These are phyloP conservation scores for Platypus cylindrus DNA, from an alignment of 2,888 invertebrate genomes.

Conservation along the genomic window DNA sequence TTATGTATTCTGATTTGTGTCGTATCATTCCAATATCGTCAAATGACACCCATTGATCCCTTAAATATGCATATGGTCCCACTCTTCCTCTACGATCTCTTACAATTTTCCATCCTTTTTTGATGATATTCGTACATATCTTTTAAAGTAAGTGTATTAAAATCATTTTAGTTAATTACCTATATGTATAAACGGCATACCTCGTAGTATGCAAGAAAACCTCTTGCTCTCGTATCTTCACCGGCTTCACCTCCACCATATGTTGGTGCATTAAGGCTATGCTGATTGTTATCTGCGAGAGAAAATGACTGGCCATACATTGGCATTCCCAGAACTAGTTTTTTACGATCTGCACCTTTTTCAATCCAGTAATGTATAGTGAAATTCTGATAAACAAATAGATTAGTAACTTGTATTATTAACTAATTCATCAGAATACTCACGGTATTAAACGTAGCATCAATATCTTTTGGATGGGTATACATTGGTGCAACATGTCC, in stretches of 20 bases:
- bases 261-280: constrained; percentile 60
- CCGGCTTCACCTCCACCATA: constrained; percentile 85
- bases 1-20: constrained; percentile 72
- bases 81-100: constrained; percentile 69
- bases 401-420: neutral
- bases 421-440: constrained; percentile 16
- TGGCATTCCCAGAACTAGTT: constrained; percentile 76
- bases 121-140: constrained; percentile 70
- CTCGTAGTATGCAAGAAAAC: constrained; percentile 82
- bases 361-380: constrained; percentile 79
- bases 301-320: constrained; percentile 85
- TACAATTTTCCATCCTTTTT: constrained; percentile 61
- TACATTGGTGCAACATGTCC: constrained; percentile 87
- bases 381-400: constrained; percentile 50
- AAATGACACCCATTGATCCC: constrained; percentile 89
- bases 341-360: constrained; percentile 64
- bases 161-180: too few relatives aligned
- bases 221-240: constrained; percentile 74
- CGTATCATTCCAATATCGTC: constrained; percentile 76
- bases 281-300: constrained; percentile 50
- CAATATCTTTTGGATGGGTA: constrained; percentile 56
- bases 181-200: constrained; percentile 35
- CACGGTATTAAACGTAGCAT: constrained; percentile 67
- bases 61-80: constrained; percentile 73
- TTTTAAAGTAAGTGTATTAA: constrained; percentile 28